Evolutionary conservation across 2,113 vertebrate species (phyloP).

Genomic region (Gila orcuttii): DNA sequence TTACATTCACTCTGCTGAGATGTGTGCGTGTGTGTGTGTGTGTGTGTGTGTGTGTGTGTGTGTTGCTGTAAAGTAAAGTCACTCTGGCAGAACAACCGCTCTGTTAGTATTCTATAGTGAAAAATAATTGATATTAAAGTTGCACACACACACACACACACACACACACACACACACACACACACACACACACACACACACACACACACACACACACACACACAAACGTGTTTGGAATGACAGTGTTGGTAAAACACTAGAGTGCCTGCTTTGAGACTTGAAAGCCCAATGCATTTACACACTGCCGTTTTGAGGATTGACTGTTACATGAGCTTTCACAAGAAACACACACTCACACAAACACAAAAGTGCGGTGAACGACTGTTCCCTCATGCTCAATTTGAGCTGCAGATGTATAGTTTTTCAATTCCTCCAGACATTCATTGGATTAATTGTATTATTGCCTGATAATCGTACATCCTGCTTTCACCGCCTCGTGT

Average conservation of each 20-base stretch:
- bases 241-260: neutral
- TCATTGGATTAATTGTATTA: conserved; percentile 39
- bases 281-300: conserved; percentile 36
- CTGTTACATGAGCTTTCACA: conserved; percentile 22
- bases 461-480: conserved; percentile 18
- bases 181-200: neutral
- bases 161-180: neutral
- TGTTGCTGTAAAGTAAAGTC: neutral
- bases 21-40: neutral
- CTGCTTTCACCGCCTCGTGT: neutral
- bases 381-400: conserved; percentile 29
- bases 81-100: neutral
- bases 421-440: conserved; percentile 32
- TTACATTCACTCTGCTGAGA: neutral
- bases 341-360: neutral
- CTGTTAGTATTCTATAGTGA: neutral
- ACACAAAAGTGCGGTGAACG: neutral
- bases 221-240: neutral
- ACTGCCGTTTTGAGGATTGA: conserved; percentile 5
- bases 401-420: neutral
- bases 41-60: neutral
- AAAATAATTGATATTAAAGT: conserved; percentile 22
- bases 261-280: neutral
- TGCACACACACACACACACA: conserved; percentile 24
- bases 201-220: conserved; percentile 18